Percentiles rank a stretch among this genome's conserved stretches.
Conservation (phyloP, 1,140 invertebrate genomes). For the Solenopsis fugax region DNA sequence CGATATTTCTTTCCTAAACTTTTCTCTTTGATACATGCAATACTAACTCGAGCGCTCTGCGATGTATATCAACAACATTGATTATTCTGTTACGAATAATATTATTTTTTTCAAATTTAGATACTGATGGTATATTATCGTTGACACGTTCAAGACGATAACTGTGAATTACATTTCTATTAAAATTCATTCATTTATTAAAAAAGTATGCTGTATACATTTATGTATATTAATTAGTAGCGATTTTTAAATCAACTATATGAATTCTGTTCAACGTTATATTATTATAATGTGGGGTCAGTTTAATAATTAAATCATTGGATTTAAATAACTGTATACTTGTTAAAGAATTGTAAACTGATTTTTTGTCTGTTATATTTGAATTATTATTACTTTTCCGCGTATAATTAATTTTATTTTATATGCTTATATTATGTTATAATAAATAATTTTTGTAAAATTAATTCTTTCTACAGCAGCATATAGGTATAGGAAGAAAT, state of each 20-base stretch:
- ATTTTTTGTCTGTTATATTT: neutral
- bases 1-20: neutral
- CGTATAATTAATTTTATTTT: too few relatives aligned
- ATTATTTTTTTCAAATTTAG: neutral
- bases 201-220: neutral
- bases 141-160: conserved; percentile 29
- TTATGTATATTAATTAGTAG: neutral
- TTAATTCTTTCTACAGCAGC: too few relatives aligned
- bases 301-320: conserved; percentile 2
- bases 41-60: conserved; percentile 28
- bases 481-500: too few relatives aligned
- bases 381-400: too few relatives aligned
- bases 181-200: neutral
- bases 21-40: neutral
- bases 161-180: conserved; percentile 18
- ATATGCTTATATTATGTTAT: too few relatives aligned
- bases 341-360: too few relatives aligned
- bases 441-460: too few relatives aligned
- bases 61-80: conserved; percentile 13
- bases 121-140: conserved; percentile 1
- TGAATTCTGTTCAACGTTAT: neutral
- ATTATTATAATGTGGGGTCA: conserved; percentile 1
- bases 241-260: neutral
- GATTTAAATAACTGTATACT: neutral
- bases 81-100: conserved; percentile 28